Evolutionary conservation across 1,140 invertebrate species (phyloP), one percentile per base, ranked within the genome.

Genomic region (Phymastichus coffea): DNA sequence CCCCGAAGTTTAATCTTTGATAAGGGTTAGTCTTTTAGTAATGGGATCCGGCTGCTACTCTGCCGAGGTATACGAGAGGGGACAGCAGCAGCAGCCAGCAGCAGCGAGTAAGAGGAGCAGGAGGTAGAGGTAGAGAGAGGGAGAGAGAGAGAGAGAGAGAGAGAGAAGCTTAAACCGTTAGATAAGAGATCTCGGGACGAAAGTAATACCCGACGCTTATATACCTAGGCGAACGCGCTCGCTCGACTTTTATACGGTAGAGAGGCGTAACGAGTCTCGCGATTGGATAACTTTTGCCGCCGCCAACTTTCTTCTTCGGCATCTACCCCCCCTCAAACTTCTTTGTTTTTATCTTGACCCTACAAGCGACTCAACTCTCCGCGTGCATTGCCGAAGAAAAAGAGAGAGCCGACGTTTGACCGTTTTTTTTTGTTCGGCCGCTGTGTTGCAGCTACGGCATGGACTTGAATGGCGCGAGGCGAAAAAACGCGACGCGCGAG

Each of bases 401-500:
- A n/a, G n/a, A n/a, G n/a, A n/a, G n/a, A n/a, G n/a, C n/a, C n/a
- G n/a, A n/a, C n/a, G n/a, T n/a, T n/a, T n/a, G n/a, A n/a, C n/a
- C n/a, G n/a, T n/a, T n/a, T n/a, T n/a, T n/a, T n/a, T n/a, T n/a
- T n/a, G n/a, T n/a, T n/a, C n/a, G n/a, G n/a, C n/a, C n/a, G n/a
- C 23, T 38, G 14, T 57, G 26, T 86, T 85, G 17, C 84, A 94
- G 92, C 67, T 95, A 94, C 72, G 92, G 91, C 58, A 91, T 95
- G 87, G 92, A 94, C 77, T 81, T 94, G 57, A 94, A 94, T 70
- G 92, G 91, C 1, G 91, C 93, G 19, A 82, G 95, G 70, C 83
- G 96, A 65, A 98, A 98, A 83, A 98, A 98, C 82, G 97, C 96
- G 19, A 98, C 97, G 19, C 80, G 96, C 54, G 96, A 99, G 80